These are phyloP conservation scores for Drosophila siamana DNA, from an alignment of 2,888 invertebrate genomes.

Conservation along the genomic window DNA sequence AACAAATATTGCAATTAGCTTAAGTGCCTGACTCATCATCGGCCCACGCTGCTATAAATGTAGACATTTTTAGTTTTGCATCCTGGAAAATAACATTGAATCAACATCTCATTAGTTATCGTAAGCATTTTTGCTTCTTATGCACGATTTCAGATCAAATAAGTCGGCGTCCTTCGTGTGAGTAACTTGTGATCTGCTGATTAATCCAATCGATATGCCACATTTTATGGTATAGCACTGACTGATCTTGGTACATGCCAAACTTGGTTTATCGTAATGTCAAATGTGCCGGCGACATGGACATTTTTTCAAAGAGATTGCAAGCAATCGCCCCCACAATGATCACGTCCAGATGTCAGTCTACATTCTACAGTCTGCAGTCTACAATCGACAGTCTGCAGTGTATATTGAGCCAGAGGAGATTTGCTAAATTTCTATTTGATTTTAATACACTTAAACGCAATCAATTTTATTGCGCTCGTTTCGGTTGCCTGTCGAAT, in stretches of 20 bases:
- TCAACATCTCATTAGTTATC: no score
- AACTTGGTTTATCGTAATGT: slow-evolving; percentile 67
- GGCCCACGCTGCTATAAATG: slow-evolving; percentile 3
- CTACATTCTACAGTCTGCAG: background rate
- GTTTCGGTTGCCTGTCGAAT: slow-evolving; percentile 77
- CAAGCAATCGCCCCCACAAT: slow-evolving; percentile 21
- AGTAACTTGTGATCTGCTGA: slow-evolving; percentile 1
- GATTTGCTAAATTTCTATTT: slow-evolving; percentile 61
- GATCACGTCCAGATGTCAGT: slow-evolving; percentile 52
- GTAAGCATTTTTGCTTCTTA: no score
- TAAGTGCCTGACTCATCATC: slow-evolving; percentile 6
- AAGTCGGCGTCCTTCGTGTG: slow-evolving; percentile 1
- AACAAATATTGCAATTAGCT: slow-evolving; percentile 6
- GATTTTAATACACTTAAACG: slow-evolving; percentile 78
- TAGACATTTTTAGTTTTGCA: background rate
- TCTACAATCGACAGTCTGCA: background rate
- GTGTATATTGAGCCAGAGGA: slow-evolving; percentile 12
- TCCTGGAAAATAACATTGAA: background rate
- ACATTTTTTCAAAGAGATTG: slow-evolving; percentile 43
- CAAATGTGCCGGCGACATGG: slow-evolving; percentile 49
- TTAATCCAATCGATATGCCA: background rate
- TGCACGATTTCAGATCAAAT: background rate
- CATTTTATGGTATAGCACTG: slow-evolving; percentile 7
- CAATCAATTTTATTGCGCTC: slow-evolving; percentile 78
- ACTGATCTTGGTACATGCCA: slow-evolving; percentile 44